Conservation (phyloP, 2,888 invertebrate species). For the Zhuqinia jingwanae region DNA sequence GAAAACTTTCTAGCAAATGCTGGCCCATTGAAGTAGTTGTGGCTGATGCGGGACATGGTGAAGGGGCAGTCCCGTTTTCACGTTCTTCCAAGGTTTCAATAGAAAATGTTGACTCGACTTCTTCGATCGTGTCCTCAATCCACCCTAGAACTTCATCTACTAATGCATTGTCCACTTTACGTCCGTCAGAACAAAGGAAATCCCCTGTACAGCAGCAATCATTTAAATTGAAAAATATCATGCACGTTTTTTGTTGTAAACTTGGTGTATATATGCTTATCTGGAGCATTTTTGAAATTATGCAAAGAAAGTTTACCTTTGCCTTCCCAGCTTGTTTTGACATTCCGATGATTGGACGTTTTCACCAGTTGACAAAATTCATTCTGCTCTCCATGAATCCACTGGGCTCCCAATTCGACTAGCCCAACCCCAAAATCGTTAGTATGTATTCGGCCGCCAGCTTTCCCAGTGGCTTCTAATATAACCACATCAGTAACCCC, state of each 20-base stretch:
- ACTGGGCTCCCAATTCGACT: conserved; percentile 89
- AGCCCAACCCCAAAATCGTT: conserved; percentile 80
- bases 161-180: conserved; percentile 80
- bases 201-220: conserved; percentile 70
- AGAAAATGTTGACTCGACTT: conserved; percentile 81
- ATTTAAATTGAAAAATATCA: background rate
- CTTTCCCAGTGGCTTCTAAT: conserved; percentile 81
- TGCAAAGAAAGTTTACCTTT: too few relatives aligned
- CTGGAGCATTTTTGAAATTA: too few relatives aligned
- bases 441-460: conserved; percentile 76
- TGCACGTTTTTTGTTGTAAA: background rate
- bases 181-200: conserved; percentile 74
- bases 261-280: background rate
- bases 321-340: conserved; percentile 83
- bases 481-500: conserved; percentile 83
- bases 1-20: conserved; percentile 81
- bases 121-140: conserved; percentile 81
- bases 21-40: conserved; percentile 82
- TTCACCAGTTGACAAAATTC: conserved; percentile 83
- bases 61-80: conserved; percentile 65
- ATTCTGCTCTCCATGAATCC: conserved; percentile 88
- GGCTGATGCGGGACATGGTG: too few relatives aligned
- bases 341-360: conserved; percentile 82
- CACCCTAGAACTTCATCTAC: conserved; percentile 83
- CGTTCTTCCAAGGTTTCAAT: conserved; percentile 63